These are phyloP conservation scores for Zosterops japonicus DNA, from an alignment of 2,113 vertebrate genomes.

Conservation along the genomic window DNA sequence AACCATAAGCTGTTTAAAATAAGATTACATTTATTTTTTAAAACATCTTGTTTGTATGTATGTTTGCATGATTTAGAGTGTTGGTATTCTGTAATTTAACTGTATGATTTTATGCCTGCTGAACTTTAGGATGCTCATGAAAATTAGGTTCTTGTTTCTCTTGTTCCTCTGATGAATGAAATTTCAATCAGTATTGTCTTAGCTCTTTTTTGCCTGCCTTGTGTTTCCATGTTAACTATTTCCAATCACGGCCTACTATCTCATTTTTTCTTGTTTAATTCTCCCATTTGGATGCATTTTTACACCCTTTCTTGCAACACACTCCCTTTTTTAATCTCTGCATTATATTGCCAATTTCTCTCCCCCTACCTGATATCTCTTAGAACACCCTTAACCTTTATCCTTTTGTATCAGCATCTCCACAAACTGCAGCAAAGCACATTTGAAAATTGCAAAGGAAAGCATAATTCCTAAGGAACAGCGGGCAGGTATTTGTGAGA, in stretches of 20 bases:
- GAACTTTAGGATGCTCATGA: slow-evolving; percentile 58
- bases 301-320: not conserved
- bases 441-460: slow-evolving; percentile 12
- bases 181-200: slow-evolving; percentile 65
- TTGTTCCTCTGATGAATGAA: slow-evolving; percentile 53
- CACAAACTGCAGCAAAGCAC: not conserved
- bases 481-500: not conserved
- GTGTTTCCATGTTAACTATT: slow-evolving; percentile 25
- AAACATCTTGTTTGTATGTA: slow-evolving; percentile 77
- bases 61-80: slow-evolving; percentile 72
- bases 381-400: slow-evolving; percentile 26
- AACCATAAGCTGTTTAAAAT: slow-evolving; percentile 68
- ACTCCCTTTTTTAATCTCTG: not conserved
- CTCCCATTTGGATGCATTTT: slow-evolving; percentile 27
- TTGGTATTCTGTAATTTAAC: slow-evolving; percentile 71
- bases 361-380: not conserved
- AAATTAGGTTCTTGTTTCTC: slow-evolving; percentile 59
- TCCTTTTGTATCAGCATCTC: slow-evolving; percentile 14
- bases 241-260: slow-evolving; percentile 26
- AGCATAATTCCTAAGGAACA: not conserved
- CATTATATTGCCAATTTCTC: not conserved
- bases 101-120: slow-evolving; percentile 69
- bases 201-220: not conserved
- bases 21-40: slow-evolving; percentile 74
- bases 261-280: slow-evolving; percentile 15